phyloP scores from a whole-genome alignment of 1,140 invertebrate genomes.

The Anastatus disparis region DNA sequence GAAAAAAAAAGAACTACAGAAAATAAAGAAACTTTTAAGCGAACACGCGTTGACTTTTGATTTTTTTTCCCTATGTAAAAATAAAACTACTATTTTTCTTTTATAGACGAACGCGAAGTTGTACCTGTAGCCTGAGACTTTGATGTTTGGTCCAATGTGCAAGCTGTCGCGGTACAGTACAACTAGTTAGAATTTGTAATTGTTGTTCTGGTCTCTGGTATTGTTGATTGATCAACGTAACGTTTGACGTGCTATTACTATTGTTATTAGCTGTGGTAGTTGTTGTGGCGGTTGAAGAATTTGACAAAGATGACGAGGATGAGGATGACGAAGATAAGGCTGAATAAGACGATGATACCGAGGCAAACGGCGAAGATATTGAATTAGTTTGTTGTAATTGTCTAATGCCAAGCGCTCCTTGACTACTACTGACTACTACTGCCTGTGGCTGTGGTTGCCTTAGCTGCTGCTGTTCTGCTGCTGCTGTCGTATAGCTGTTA shows the following conservation, averaged over 20 bases:
- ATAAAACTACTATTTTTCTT: no score
- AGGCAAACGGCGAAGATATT: conserved; percentile 41
- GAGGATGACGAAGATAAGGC: conserved; percentile 52
- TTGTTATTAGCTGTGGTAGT: no score
- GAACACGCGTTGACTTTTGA: no score
- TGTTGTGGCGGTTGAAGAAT: conserved; percentile 42
- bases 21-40: no score
- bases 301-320: conserved; percentile 52
- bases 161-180: conserved; percentile 60
- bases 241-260: no score
- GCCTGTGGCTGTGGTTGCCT: no score
- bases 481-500: conserved; percentile 51
- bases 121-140: conserved; percentile 62
- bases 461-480: conserved; percentile 43
- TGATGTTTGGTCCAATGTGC: conserved; percentile 64
- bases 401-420: conserved; percentile 40
- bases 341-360: conserved; percentile 45
- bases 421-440: conserved; percentile 40
- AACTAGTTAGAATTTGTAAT: conserved; percentile 25
- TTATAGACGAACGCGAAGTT: no score
- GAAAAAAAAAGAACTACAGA: no score
- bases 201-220: conserved; percentile 14
- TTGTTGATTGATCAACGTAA: no score
- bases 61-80: no score
- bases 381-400: no score